Percentiles rank a stretch among this genome's conserved stretches.
phyloP scores from a whole-genome alignment of 2,797 vertebrate genomes.

The Mallotus villosus region DNA sequence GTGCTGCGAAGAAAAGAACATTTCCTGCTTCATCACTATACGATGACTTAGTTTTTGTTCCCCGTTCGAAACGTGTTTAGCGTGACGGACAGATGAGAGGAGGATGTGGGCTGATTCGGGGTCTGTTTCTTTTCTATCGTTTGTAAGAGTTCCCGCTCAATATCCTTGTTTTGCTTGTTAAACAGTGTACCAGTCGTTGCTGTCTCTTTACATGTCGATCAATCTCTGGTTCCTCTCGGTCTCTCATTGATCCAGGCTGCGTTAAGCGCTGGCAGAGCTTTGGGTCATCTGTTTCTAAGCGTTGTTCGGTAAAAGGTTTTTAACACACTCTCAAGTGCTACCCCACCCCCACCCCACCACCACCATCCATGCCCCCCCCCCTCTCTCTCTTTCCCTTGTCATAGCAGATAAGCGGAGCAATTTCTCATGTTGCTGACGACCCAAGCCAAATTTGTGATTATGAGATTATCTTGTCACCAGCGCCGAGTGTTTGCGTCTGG shows the following conservation, averaged over 20 bases:
- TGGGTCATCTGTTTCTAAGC: background rate
- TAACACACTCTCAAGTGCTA: background rate
- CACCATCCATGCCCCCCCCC: slow-evolving; percentile 15
- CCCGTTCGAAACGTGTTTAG: slow-evolving; percentile 36
- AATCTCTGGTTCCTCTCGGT: slow-evolving; percentile 53
- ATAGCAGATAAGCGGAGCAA: slow-evolving; percentile 68
- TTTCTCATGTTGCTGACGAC: slow-evolving; percentile 74
- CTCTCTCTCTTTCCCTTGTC: slow-evolving; percentile 60
- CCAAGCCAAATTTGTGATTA: slow-evolving; percentile 76
- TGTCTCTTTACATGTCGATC: slow-evolving; percentile 60
- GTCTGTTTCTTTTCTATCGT: slow-evolving; percentile 21
- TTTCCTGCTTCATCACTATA: too few relatives aligned
- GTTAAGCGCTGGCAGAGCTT: slow-evolving; percentile 50
- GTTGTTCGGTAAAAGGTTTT: background rate
- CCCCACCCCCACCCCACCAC: slow-evolving; percentile 13
- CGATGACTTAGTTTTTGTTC: too few relatives aligned
- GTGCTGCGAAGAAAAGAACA: slow-evolving; percentile 38
- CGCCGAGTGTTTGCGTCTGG: slow-evolving; percentile 67
- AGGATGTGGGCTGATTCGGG: slow-evolving; percentile 23
- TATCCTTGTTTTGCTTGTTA: slow-evolving; percentile 50
- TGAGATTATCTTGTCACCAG: slow-evolving; percentile 81
- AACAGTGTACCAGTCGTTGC: slow-evolving; percentile 47
- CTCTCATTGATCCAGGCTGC: slow-evolving; percentile 61
- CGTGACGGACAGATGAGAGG: slow-evolving; percentile 1
- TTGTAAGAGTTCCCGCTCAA: slow-evolving; percentile 43